These are phyloP conservation scores for Ascidia mentula DNA, from an alignment of 23 tunicate genomes.

Conservation along the genomic window DNA sequence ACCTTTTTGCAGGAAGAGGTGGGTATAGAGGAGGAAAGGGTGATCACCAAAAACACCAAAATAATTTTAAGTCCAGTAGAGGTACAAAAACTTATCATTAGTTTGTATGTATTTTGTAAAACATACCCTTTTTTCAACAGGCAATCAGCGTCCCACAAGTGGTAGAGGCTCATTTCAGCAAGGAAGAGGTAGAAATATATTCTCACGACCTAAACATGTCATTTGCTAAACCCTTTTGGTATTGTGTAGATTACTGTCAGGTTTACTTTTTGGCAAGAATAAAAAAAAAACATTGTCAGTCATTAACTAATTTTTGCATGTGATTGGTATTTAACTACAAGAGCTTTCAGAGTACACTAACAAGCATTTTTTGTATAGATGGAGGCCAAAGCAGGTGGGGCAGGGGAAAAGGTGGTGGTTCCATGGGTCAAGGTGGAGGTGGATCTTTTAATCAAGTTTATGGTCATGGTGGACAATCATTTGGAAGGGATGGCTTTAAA, in stretches of 20 bases:
- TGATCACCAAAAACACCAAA: not conserved
- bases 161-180: not conserved
- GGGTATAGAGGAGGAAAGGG: not conserved
- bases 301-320: too few relatives aligned
- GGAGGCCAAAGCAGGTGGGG: slow-evolving; percentile 55
- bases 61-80: not conserved
- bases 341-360: too few relatives aligned
- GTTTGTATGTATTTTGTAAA: not conserved
- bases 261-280: too few relatives aligned
- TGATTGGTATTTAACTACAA: too few relatives aligned
- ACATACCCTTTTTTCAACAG: too few relatives aligned
- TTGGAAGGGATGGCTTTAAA: slow-evolving; percentile 53
- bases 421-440: not conserved
- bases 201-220: too few relatives aligned
- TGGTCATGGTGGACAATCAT: slow-evolving; percentile 57
- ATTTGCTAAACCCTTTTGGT: too few relatives aligned
- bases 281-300: too few relatives aligned
- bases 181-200: slow-evolving; percentile 2
- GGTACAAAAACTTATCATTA: not conserved
- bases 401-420: slow-evolving; percentile 37
- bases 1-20: not conserved
- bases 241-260: too few relatives aligned
- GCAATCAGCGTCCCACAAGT: not conserved
- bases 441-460: slow-evolving; percentile 39
- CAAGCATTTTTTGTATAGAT: too few relatives aligned